phyloP scores from a whole-genome alignment of 2,888 invertebrate species.

The Melanotus villosus region DNA sequence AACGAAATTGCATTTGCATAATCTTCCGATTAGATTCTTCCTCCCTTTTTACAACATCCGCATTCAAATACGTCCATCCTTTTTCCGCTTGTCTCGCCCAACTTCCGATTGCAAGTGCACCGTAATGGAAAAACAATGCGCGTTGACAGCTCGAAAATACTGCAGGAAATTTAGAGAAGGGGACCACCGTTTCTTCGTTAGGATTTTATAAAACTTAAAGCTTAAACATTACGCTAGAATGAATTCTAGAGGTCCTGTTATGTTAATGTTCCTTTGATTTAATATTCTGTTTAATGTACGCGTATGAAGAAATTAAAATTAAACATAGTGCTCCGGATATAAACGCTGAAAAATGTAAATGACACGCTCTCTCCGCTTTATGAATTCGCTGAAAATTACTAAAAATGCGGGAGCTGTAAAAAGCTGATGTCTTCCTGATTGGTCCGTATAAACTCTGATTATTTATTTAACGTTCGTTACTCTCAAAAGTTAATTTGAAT shows the following conservation, averaged over 20 bases:
- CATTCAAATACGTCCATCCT: slow-evolving; percentile 45
- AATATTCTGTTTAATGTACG: slow-evolving; percentile 39
- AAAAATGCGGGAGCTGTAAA: slow-evolving; percentile 10
- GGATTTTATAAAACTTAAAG: background rate
- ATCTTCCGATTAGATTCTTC: slow-evolving; percentile 65
- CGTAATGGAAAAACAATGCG: slow-evolving; percentile 56
- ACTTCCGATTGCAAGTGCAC: slow-evolving; percentile 47
- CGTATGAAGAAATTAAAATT: slow-evolving; percentile 36
- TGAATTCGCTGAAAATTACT: slow-evolving; percentile 14
- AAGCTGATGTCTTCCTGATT: slow-evolving; percentile 27
- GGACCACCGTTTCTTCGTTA: slow-evolving; percentile 8
- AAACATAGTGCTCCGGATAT: slow-evolving; percentile 17
- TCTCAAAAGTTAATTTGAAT: background rate
- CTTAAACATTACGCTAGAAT: background rate
- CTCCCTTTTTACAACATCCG: slow-evolving; percentile 49
- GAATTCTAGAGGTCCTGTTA: background rate
- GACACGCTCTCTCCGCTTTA: background rate
- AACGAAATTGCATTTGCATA: slow-evolving; percentile 69
- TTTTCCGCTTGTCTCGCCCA: slow-evolving; percentile 38
- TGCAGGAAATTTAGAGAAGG: slow-evolving; percentile 42
- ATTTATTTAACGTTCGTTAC: slow-evolving; percentile 12
- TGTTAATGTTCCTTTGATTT: slow-evolving; percentile 32
- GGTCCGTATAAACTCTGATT: slow-evolving; percentile 10
- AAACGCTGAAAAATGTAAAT: slow-evolving; percentile 14
- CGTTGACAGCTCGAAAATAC: slow-evolving; percentile 52